These are phyloP conservation scores for Ips typographus DNA, from an alignment of 1,140 invertebrate genomes.

Conservation along the genomic window DNA sequence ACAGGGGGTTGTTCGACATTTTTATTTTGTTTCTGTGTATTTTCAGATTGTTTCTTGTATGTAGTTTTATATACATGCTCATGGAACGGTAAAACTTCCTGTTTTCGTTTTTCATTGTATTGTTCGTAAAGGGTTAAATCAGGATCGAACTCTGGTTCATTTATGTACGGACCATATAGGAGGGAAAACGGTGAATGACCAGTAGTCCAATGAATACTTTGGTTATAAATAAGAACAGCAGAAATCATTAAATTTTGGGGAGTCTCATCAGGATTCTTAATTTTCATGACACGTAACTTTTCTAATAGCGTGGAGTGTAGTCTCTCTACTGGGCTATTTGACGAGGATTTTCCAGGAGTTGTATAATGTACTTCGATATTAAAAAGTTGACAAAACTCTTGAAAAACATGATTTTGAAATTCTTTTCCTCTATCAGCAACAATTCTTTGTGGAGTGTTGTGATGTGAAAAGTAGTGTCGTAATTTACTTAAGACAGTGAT, in stretches of 20 bases:
- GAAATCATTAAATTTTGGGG: constrained; percentile 32
- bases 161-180: too few relatives aligned
- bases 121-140: too few relatives aligned
- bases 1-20: too few relatives aligned
- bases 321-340: constrained; percentile 39
- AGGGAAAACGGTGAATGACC: constrained; percentile 31
- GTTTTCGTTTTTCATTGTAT: too few relatives aligned
- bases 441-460: constrained; percentile 30
- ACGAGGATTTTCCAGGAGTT: constrained; percentile 22
- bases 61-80: too few relatives aligned
- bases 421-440: constrained; percentile 36
- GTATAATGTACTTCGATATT: constrained; percentile 37
- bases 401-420: constrained; percentile 40
- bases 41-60: too few relatives aligned
- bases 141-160: too few relatives aligned
- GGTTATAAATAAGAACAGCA: constrained; percentile 36
- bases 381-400: constrained; percentile 38
- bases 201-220: constrained; percentile 36
- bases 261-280: constrained; percentile 20
- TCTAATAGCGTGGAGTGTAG: constrained; percentile 40
- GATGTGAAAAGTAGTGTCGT: constrained; percentile 17
- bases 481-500: constrained; percentile 19
- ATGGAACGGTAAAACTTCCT: too few relatives aligned
- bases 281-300: constrained; percentile 26
- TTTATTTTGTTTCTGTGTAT: too few relatives aligned